Conservation (phyloP, 2,888 invertebrate species). For the Trachelus tabidus region DNA sequence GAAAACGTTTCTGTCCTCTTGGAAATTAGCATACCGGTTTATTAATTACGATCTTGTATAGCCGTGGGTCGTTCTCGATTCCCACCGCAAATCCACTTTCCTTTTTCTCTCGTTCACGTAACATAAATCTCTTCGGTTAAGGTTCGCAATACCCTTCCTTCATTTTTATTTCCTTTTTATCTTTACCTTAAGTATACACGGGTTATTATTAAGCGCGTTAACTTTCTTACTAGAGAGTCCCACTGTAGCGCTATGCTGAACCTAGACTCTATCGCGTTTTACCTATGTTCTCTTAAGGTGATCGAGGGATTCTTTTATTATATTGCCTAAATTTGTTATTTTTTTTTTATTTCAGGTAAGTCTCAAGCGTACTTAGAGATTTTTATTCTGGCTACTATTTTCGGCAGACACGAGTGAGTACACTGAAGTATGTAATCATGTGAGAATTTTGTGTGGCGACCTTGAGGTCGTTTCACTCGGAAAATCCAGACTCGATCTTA, state of each 20-base stretch:
- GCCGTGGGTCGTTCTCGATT: constrained; percentile 5
- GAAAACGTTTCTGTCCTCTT: not conserved
- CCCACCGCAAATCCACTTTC: constrained; percentile 5
- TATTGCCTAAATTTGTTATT: constrained; percentile 15
- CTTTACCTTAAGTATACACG: not conserved
- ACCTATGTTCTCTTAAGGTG: not conserved
- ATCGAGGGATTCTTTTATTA: not conserved
- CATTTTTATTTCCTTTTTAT: constrained; percentile 1
- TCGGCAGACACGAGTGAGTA: not conserved
- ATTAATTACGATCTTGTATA: constrained; percentile 47
- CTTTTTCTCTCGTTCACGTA: not conserved
- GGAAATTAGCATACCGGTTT: constrained; percentile 57
- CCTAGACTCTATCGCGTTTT: not conserved
- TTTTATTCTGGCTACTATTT: not conserved
- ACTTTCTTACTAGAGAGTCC: not conserved
- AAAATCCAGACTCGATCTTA: constrained; percentile 58
- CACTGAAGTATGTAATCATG: not conserved
- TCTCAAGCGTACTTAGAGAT: constrained; percentile 10
- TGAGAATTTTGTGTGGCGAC: not conserved
- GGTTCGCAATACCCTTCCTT: constrained; percentile 2
- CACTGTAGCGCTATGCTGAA: not conserved
- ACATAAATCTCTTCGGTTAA: constrained; percentile 3
- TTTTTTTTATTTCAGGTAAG: constrained; percentile 57
- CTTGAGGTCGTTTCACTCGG: constrained; percentile 16
- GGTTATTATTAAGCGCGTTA: constrained; percentile 1